Base-by-base conservation (phyloP, 2,797 vertebrate species). In the Ctenopoma kingsleyae region DNA sequence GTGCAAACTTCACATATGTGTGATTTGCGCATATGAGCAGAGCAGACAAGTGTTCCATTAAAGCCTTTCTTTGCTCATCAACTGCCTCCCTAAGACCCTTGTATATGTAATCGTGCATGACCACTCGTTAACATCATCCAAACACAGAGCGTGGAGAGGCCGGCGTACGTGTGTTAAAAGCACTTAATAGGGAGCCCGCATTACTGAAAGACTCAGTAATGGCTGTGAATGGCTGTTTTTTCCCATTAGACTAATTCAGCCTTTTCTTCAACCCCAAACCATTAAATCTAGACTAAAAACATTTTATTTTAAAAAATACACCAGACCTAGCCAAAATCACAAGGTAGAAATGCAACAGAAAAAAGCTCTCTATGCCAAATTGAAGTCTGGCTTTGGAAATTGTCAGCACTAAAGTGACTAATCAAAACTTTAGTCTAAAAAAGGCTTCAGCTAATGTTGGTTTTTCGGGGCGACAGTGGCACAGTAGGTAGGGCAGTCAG, bases 101-200 rank as follows among this genome's bases (percentile, higher is more conserved):
- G 55, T 89, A 76, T 75, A 70, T 84, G 81, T 91, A 92, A 93
- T 93, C 81, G 75, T 80, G 86, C 84, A 86, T 83, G 85, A 84
- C 68, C 63, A 76, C 88, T 92, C 83, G 88, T 95, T 94, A 92
- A 86, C 84, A 77, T 92, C 86, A 91, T 91, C 82, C 88, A 68
- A 87, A 72, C 66, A 59, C 71, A 13, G 60, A 67, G 81, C 50
- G 36, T 48, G 30, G 76, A 84, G 80, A 87, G 85, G 80, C 76
- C 82, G 6, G 74, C 51, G 13, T 58, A 71, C 85, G 84, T 83
- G 86, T 86, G 83, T 86, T 89, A 84, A 91, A 89, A 89, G 85
- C 81, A 63, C 81, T 87, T 92, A 92, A 90, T 90, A 84, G 84
- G 80, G 62, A 76, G 71, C 85, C 72, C 49, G 40, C 81, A 78